Evolutionary conservation across 1,140 invertebrate genomes (phyloP).

Genomic region (Listronotus bonariensis): DNA sequence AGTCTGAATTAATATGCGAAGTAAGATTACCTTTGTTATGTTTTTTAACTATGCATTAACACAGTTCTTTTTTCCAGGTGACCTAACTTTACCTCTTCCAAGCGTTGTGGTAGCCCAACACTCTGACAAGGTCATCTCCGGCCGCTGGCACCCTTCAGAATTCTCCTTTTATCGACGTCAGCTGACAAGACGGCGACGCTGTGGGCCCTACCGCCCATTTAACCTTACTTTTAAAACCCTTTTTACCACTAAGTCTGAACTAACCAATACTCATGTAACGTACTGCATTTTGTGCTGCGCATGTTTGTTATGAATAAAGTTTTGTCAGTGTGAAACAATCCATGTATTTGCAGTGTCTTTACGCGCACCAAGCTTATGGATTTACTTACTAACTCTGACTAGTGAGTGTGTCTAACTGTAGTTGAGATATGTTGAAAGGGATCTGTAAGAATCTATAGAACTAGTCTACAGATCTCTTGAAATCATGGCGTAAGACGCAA

Average conservation of each 20-base stretch:
- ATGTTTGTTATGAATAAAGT: neutral
- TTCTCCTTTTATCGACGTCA: slow-evolving; percentile 97
- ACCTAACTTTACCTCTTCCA: slow-evolving; percentile 88
- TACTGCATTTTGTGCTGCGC: neutral
- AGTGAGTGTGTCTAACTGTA: too few species aligned
- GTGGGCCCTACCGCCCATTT: slow-evolving; percentile 91
- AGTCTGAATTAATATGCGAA: too few species aligned
- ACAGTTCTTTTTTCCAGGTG: slow-evolving; percentile 72
- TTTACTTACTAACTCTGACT: too few species aligned
- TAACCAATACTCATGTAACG: slow-evolving; percentile 34
- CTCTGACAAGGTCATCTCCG: slow-evolving; percentile 97
- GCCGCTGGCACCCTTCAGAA: slow-evolving; percentile 96
- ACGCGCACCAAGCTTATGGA: too few species aligned
- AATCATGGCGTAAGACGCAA: too few species aligned
- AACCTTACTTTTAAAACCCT: slow-evolving; percentile 59
- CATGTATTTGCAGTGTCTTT: too few species aligned
- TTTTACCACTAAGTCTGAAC: slow-evolving; percentile 46
- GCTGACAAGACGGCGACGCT: slow-evolving; percentile 95
- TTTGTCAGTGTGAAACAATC: neutral
- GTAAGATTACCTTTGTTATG: too few species aligned
- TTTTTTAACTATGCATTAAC: too few species aligned
- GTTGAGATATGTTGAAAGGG: too few species aligned
- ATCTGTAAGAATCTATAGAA: too few species aligned
- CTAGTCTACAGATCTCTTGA: too few species aligned
- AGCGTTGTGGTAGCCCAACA: slow-evolving; percentile 96